Base-by-base conservation (phyloP, 2,113 vertebrate genomes). In the Elephantulus edwardii region DNA sequence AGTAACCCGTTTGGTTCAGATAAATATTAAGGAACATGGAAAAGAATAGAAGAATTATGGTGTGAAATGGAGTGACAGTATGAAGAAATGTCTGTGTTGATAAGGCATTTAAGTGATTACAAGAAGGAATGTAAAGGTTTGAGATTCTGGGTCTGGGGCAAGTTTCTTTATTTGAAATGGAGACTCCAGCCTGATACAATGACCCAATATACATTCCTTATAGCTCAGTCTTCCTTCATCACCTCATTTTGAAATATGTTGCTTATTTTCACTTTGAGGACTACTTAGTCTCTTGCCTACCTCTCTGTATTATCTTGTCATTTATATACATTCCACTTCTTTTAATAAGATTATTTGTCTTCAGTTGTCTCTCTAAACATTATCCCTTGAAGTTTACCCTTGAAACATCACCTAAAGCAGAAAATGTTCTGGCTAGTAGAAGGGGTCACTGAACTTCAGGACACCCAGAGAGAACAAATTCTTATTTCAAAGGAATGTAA, bases 401-500 rank as follows among this genome's bases (percentile, higher is more conserved):
- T 1, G 0, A 14, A 4, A 8, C 11, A 6, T 35, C 46, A 30
- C 24, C 72, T 19, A 4, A 56, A 0, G 4, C 12, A 40, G 40
- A 46, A 13, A 20, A n/a, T 0, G 2, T 30, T n/a, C 44, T 4
- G 14, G 56, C 28, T 42, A 14, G n/a, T 10, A 30, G n/a, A 62
- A 7, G 44, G 0, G 44, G 19, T 7, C 38, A 40, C 26, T 40
- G 22, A 70, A 22, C 24, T 30, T 17, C 38, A 58, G 28, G 13
- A 33, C n/a, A n/a, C 62, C n/a, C n/a, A 16, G 13, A 71, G 50
- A 56, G 6, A 24, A 17, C 24, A 54, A 16, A 60, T 14, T 16
- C 20, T 42, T 38, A 30, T 16, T 30, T 42, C 8, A n/a, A n/a
- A n/a, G n/a, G n/a, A 26, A 33, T 44, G 33, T 8, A 8, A 38